Percentiles rank a stretch among this genome's conserved stretches.
These are phyloP conservation scores for Acromyrmex heyeri DNA, from an alignment of 1,140 invertebrate genomes.

Conservation along the genomic window DNA sequence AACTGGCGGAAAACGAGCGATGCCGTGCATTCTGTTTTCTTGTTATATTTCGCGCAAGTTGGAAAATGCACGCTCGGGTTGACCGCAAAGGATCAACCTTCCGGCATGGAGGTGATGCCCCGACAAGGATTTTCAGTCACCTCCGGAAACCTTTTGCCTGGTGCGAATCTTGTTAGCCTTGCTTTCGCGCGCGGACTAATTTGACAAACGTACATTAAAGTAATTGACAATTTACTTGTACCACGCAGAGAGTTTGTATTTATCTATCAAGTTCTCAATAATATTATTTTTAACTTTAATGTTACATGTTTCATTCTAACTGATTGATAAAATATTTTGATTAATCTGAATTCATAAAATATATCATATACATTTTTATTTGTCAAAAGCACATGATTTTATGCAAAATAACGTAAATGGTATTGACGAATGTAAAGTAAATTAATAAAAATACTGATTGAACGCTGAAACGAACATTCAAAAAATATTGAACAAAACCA, in stretches of 20 bases:
- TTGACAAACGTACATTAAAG: conserved; percentile 14
- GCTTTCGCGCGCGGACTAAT: conserved; percentile 39
- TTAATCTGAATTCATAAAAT: conserved; percentile 1
- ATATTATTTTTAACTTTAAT: not conserved
- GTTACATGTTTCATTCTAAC: not conserved
- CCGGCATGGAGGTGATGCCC: conserved; percentile 30
- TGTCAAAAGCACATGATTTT: conserved; percentile 4
- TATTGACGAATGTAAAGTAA: conserved; percentile 10
- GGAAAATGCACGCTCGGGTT: conserved; percentile 46
- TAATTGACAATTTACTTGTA: not conserved
- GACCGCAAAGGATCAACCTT: conserved; percentile 57
- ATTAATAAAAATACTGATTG: conserved; percentile 33
- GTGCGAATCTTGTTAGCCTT: conserved; percentile 55
- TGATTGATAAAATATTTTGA: not conserved
- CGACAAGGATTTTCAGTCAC: conserved; percentile 48
- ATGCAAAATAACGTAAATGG: not conserved
- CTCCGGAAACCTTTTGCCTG: conserved; percentile 1
- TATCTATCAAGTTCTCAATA: not conserved
- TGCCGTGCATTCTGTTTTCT: conserved; percentile 22
- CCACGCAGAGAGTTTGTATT: not conserved
- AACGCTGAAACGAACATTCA: not conserved
- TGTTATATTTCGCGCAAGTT: conserved; percentile 46
- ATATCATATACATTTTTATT: not conserved
- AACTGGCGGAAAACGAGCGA: conserved; percentile 30
- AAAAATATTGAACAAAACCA: conserved; percentile 33